Evolutionary conservation across 2,113 vertebrate genomes (phyloP), one percentile per base, ranked within the genome.

Genomic region (Peucedramus taeniatus): DNA sequence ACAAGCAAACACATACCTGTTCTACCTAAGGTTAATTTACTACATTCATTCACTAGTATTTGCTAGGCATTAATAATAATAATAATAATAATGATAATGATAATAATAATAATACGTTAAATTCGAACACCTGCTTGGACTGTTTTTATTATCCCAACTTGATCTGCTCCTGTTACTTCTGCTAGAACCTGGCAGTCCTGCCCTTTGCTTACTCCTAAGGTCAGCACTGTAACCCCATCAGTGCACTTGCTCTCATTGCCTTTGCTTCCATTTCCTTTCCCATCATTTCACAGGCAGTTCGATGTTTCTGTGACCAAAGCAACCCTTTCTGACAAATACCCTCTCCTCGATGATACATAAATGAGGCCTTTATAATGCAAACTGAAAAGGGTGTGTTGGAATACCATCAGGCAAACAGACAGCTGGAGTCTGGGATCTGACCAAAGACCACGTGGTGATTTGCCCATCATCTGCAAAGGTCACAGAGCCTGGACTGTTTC

Each of bases 401-500:
- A 45, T 66, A 96, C 45, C 77, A 94, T 50, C 64, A 89, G 68
- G 90, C 42, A 91, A 75, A 93, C 44, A 87, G 92, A 75, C 90
- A 88, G 82, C 70, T 90, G 66, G 79, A 92, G 79, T 39, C 47
- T 88, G 75, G 24, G 57, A 85, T 88, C 66, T 88, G 83, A 92
- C 86, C 83, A 74, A 91, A 75, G 70, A 90, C 85, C 70, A 92
- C 85, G 75, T 42, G 85, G 85, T 85, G 65, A 82, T 93, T 71
- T 79, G 83, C 57, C 91, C 17, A 2, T 93, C 66, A 79, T 69
- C 85, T 88, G 79, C 79, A 85, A 90, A 85, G 86, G 86, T 64
- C 78, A 70, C 47, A 50, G 17, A 87, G 65, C 37, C 85, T 93
- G 69, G 77, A 91, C 20, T 50, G 31, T 37, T 59, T 95, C 82